phyloP scores from a whole-genome alignment of 2,888 invertebrate species.

The Stenichneumon culpator region DNA sequence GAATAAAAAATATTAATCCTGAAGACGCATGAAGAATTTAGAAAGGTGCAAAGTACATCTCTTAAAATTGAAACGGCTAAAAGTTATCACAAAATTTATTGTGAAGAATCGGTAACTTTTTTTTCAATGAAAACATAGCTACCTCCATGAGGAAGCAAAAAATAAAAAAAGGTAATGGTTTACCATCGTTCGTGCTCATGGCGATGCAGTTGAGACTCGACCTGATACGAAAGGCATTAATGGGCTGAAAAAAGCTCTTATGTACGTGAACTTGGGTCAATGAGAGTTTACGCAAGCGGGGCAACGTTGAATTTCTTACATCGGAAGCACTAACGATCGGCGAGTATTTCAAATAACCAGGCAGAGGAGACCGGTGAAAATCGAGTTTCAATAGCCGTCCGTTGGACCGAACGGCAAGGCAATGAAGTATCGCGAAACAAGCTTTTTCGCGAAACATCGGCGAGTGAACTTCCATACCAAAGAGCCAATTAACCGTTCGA shows the following conservation, averaged over 20 bases:
- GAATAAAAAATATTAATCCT: no score
- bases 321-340: not conserved
- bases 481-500: slow-evolving; percentile 47
- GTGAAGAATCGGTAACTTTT: no score
- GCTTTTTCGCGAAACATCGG: slow-evolving; percentile 8
- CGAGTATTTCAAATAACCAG: not conserved
- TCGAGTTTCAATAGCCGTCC: slow-evolving; percentile 15
- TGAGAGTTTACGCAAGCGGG: not conserved
- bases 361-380: not conserved
- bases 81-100: no score
- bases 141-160: not conserved
- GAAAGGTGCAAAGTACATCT: no score
- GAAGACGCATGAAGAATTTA: no score
- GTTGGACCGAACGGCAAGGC: not conserved
- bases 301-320: not conserved
- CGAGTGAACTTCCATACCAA: slow-evolving; percentile 32
- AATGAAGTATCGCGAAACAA: slow-evolving; percentile 8
- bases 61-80: no score
- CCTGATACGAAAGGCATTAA: not conserved
- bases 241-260: not conserved
- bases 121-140: no score
- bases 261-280: not conserved
- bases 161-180: not conserved
- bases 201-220: not conserved
- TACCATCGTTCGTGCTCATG: not conserved